Evolutionary conservation across 2,113 vertebrate genomes (phyloP), one percentile per base, ranked within the genome.

Genomic region (Poeciliopsis occidentalis): DNA sequence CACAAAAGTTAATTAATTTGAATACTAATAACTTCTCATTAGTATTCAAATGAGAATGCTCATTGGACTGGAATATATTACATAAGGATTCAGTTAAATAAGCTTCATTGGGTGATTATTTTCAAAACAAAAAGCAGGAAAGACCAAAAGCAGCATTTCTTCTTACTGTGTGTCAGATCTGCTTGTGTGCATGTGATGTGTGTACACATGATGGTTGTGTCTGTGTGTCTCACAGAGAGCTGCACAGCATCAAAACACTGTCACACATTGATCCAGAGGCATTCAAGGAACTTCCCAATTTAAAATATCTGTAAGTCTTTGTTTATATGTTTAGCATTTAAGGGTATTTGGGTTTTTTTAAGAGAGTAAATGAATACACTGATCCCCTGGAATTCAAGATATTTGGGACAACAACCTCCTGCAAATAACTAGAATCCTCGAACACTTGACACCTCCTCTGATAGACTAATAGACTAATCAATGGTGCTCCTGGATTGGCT

Each of bases 261-360:
- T 91, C 90, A 61, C 92, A 93, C 78, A 96, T 97, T 86, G 92
- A 96, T 68, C 85, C 88, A 24, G 92, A 95, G 2, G 96, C 96
- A 8, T 95, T 97, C 76, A 94, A 94, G 86, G 92, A 96, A 26
- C 95, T 97, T 13, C 96, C 96, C 26, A 89, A 94, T 75, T 64
- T 97, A 70, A 96, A 96, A 88, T 97, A 97, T 69, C 93, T 97
- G 97, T 97, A 89, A 96, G 96, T 96, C 90, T 51, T 51, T 7
- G 0, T 32, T 65, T 26, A 37, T 12, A 24, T 65, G 51, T 31
- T 62, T 4, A 27, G 0, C 3, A 54, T 17, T 17, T 27, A 22
- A 51, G 4, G 34, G 22, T 62, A 13, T 31, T 60, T 10, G 41
- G 26, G 29, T 29, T 29, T 29, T 15, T 17, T 8, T 17, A 12